Base-by-base conservation (phyloP, 2,797 vertebrate species). In the Argya squamiceps region DNA sequence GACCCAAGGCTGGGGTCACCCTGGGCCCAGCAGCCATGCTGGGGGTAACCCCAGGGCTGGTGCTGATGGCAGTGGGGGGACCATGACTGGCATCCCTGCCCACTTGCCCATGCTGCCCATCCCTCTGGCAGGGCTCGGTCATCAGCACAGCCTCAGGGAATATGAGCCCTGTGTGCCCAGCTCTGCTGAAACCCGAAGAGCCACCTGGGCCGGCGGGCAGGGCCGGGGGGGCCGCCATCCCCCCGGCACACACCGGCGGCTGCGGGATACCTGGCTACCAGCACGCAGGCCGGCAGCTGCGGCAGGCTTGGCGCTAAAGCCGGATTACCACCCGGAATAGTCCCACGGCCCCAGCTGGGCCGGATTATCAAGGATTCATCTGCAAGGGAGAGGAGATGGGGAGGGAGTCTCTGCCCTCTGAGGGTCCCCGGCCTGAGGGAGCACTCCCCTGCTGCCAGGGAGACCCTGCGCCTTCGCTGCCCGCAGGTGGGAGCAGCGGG, bases 271-370 rank as follows among this genome's bases (percentile, higher is more conserved):
- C 95, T 93, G 92, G 81, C 59, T 55, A 56, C 6, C 29, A 63
- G 89, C 91, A 92, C 82, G 91, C 87, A 73, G 94, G 75, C 77
- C 6, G 1, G 89, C 96, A 89, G 94, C 93, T 95, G 94, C 4
- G 6, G 60, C 78, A 76, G 76, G 84, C 91, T 94, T 69, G 85
- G 64, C 0, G 26, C 86, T 97, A 96, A 97, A 97, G 84, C 91
- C 81, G 89, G 96, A 95, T 96, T 97, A 97, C 74, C 83, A 92
- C 83, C 85, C 62, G 34, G 86, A 93, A 89, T 85, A 93, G 85
- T 93, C 81, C 93, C 11, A 7, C 5, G 15, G 84, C 59, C 80
- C 89, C 86, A 89, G 69, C 18, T 89, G 91, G 78, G 81, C 39
- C 2, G 83, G 95, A 93, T 96, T 92, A 97, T 36, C 20, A 1